Evolutionary conservation across 1,140 invertebrate genomes (phyloP), one percentile per base, ranked within the genome.

Genomic region (Drosophila leontia): DNA sequence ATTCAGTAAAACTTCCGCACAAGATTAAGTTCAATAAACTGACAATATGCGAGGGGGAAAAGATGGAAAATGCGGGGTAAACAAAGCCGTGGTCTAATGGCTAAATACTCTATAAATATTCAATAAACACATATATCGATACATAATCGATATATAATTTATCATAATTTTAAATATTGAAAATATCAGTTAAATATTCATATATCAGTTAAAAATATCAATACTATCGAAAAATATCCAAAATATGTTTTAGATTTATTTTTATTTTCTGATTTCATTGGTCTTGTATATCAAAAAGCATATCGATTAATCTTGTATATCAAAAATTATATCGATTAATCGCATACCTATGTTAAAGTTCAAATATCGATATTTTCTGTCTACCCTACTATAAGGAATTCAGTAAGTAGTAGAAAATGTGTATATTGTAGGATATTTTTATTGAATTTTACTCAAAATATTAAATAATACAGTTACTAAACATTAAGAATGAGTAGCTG

Each of bases 21-120:
- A 75, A 82, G 80, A 82, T 82, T 83, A 75, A 80, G 80, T 82
- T 82, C 80, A 82, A 82, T 82, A 82, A 82, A 82, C 80, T 60
- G 50, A 35, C 60, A 65, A 65, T 51, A 42, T 62, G 60, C 29
- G 78, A 32, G 34, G 12, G 12, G 9, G 56, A 55, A 41, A 29
- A 26, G 29, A 41, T 51, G 17, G 37, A 11, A 35, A 39, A 34
- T 41, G 1, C 29, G 60, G 32, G 44, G 32, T 53, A 17, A 37
- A 55, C 51, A 32, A 17, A n/a, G 8, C 1, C 13, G 23, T 19
- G 17, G 11, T 7, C 17, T 23, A 9, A 15, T 13, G 34, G 17
- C 34, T 37, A 23, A 55, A 55, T 15, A 55, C 7, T 17, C 23
- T 6, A 47, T 4, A 7, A 19, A 19, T 13, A 13, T 13, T 47